A percentile compares a stretch with the other conserved stretches of the same genome.
phyloP scores from a whole-genome alignment of 2,113 vertebrate genomes.

The Leptobrachium leishanense region DNA sequence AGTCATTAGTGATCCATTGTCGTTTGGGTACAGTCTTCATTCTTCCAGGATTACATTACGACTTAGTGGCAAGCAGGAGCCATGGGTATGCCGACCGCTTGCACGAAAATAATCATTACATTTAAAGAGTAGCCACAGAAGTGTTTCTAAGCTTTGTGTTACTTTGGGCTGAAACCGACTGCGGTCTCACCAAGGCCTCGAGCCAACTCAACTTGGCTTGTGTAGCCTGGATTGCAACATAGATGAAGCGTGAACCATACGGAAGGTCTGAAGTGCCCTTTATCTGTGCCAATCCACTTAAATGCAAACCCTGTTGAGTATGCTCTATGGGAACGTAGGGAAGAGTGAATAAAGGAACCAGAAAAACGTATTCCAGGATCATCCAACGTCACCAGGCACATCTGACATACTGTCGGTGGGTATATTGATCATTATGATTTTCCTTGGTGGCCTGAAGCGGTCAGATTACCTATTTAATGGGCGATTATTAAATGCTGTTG shows the following conservation, averaged over 20 bases:
- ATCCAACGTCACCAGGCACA: too few relatives aligned
- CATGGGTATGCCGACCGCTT: constrained; percentile 14
- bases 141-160: constrained; percentile 13
- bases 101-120: constrained; percentile 10
- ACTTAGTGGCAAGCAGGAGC: constrained; percentile 25
- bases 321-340: too few relatives aligned
- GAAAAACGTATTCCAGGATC: too few relatives aligned
- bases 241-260: neutral
- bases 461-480: too few relatives aligned
- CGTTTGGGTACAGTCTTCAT: constrained; percentile 17
- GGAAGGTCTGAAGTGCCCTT: neutral
- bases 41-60: constrained; percentile 22
- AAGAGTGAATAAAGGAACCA: too few relatives aligned
- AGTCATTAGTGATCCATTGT: constrained; percentile 26
- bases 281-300: too few relatives aligned
- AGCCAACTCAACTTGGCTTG: constrained; percentile 7
- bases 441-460: too few relatives aligned
- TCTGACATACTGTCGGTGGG: too few relatives aligned
- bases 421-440: too few relatives aligned
- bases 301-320: too few relatives aligned
- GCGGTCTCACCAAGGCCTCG: constrained; percentile 1
- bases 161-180: constrained; percentile 2
- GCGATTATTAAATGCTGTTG: too few relatives aligned
- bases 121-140: constrained; percentile 5
- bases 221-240: constrained; percentile 14